Base-by-base conservation (phyloP, 2,888 invertebrate species). In the Pegoplata infirma region DNA sequence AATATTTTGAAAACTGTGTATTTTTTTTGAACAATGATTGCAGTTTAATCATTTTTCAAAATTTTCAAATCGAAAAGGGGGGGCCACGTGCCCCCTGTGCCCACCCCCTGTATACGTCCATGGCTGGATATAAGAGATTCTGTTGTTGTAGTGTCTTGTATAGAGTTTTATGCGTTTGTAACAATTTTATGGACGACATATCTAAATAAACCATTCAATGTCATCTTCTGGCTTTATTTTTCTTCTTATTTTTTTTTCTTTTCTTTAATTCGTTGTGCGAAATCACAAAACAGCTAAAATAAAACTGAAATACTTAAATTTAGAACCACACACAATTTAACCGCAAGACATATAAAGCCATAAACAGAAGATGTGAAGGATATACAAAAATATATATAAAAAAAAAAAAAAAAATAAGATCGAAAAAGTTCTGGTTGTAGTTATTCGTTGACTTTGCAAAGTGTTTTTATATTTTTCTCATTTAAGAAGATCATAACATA, bases 201-300 rank as follows among this genome's bases (percentile, higher is more conserved):
- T 77, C 77, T 80, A 80, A 81, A 82, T 82, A 80, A 82, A 82
- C 77, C 80, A 82, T 77, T 72, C 81, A 73, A 79, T 79, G 78
- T 79, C 74, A 75, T 79, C 78, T 79, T 74, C 56, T 74, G 74
- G 74, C 64, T 69, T 75, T 67, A 74, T 55, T 67, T 67, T 51
- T 59, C 58, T 25, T 40, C n/a, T 40, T 64, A 23, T 74, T 25
- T 25, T 61, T 16, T 4, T 46, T 64, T 53, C 44, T 32, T 40
- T 63, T 67, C 49, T n/a, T n/a, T n/a, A n/a, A n/a, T n/a, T n/a
- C n/a, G n/a, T 69, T 16, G 58, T 46, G 51, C 69, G 56, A 59
- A 53, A 21, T 63, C 63, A 61, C 66, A 67, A 55, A 46, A 61
- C 44, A 47, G 40, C 36, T 28, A 17, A 55, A 28, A 55, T 53